Base-by-base conservation (phyloP, 2,888 invertebrate species). In the Tetragonula carbonaria region DNA sequence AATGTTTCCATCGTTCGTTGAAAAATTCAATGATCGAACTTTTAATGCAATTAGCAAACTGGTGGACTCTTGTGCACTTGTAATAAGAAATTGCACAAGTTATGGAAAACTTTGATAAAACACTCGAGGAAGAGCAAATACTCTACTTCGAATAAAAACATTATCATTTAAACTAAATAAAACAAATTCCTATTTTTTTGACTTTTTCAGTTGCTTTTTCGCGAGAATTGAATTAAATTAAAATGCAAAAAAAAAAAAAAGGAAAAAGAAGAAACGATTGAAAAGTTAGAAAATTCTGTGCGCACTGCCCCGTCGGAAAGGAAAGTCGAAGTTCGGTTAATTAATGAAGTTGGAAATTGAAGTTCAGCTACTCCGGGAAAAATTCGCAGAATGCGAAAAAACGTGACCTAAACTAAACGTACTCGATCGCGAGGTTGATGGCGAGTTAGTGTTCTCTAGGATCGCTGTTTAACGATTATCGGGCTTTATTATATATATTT, bases 311-410 rank as follows among this genome's bases (percentile, higher is more conserved):
- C n/a, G 67, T 50, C 23, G n/a, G 16, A 67, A 45, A 50, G 67
- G 33, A 33, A 59, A 57, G 33, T 50, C 8, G 38, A 74, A 74
- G 74, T 55, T 23, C 6, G 18, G 53, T 66, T 74, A 66, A 66
- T 66, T 57, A 66, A 59, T 71, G 63, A 70, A 77, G 53, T 77
- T 57, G 38, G 51, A 23, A 51, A 62, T 53, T 6, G 33, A 59
- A n/a, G 18, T 4, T 28, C 21, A 23, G 13, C 0, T 13, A 2
- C 6, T n/a, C 5, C 14, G 57, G n/a, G 21, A 18, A 62, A 55
- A 45, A 23, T 62, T 62, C 50, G 14, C 16, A 3, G 59, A 72
- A 72, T 28, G 50, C 62, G 50, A 3, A 62, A 63, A 73, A 63
- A 50, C 28, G 21, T 14, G 6, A 11, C 28, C 38, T 45, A 45